Evolutionary conservation across 2,888 invertebrate genomes (phyloP), one percentile per base, ranked within the genome.

Genomic region (Cybosia mesomella): DNA sequence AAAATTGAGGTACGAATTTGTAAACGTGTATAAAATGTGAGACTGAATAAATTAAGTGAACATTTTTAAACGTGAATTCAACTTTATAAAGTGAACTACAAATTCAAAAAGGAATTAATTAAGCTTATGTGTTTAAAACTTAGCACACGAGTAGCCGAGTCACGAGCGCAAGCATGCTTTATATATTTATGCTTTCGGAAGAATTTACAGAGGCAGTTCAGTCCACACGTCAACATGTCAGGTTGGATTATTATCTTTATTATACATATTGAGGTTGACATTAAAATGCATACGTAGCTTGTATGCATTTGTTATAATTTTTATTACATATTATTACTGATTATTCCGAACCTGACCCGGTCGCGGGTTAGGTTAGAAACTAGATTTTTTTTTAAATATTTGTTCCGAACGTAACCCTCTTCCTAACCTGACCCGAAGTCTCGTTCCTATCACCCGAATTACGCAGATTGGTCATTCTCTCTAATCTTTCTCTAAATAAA

Each of bases 21-120:
- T 64, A 71, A 75, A 70, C 58, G 60, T 67, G 73, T 77, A 72
- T 70, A 70, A 78, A 75, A 80, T 77, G 65, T 66, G 21, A 62
- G 61, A 70, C 66, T 68, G 73, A 75, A 75, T 75, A 72, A 58
- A 81, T 71, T 80, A 73, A 62, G 62, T 70, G 71, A 66, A 36
- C 21, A 57, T 49, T 60, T 66, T 68, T 73, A 69, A 78, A 80
- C 68, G 66, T 73, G 68, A 81, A 80, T 80, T 79, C 80, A 81
- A 83, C 79, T 77, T 71, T 73, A 80, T 81, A 83, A 85, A 85
- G 81, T 83, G 80, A 82, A 84, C 82, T 85, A 80, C 81, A 78
- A 83, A 86, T 85, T 83, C 84, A 85, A 87, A 89, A 86, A 85
- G 82, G 86, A 90, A 88, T 89, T 89, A 90, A 91, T 90, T 90